Conservation (phyloP, 64 coral and sea anemone species). For the Pachyseris speciosa region DNA sequence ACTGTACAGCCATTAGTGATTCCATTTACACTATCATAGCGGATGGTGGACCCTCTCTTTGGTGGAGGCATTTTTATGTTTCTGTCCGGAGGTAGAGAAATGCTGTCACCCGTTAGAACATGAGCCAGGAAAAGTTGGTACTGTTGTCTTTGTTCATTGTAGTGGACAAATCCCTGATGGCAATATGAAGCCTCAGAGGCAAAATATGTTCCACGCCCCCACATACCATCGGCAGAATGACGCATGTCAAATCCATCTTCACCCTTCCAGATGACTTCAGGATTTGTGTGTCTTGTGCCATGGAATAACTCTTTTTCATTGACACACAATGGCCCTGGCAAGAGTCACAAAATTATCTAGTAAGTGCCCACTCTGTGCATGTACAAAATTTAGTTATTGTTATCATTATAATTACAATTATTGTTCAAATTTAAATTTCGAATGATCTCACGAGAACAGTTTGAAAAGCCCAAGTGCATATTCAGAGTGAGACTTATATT, state of each 20-base stretch:
- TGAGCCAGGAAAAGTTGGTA: slow-evolving; percentile 70
- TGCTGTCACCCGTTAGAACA: slow-evolving; percentile 65
- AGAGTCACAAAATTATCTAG: neutral
- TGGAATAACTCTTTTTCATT: slow-evolving; percentile 89
- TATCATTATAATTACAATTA: no score
- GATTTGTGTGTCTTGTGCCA: slow-evolving; percentile 54
- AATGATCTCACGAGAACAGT: no score
- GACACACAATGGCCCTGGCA: slow-evolving; percentile 15
- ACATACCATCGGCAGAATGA: slow-evolving; percentile 73
- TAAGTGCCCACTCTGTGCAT: no score
- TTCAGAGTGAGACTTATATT: no score
- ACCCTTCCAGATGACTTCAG: slow-evolving; percentile 63
- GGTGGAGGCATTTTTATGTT: slow-evolving; percentile 49
- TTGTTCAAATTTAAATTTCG: no score
- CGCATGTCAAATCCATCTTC: slow-evolving; percentile 94
- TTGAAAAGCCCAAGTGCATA: no score
- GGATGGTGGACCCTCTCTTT: neutral
- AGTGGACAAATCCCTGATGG: neutral
- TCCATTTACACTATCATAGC: slow-evolving; percentile 71
- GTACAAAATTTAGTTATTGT: neutral
- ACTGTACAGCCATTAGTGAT: slow-evolving; percentile 15
- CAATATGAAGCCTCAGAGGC: slow-evolving; percentile 69
- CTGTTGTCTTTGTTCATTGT: neutral
- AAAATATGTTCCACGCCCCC: slow-evolving; percentile 78
- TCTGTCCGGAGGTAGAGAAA: slow-evolving; percentile 21